Base-by-base conservation (phyloP, 2,888 invertebrate species). In the Parnassius orleans region DNA sequence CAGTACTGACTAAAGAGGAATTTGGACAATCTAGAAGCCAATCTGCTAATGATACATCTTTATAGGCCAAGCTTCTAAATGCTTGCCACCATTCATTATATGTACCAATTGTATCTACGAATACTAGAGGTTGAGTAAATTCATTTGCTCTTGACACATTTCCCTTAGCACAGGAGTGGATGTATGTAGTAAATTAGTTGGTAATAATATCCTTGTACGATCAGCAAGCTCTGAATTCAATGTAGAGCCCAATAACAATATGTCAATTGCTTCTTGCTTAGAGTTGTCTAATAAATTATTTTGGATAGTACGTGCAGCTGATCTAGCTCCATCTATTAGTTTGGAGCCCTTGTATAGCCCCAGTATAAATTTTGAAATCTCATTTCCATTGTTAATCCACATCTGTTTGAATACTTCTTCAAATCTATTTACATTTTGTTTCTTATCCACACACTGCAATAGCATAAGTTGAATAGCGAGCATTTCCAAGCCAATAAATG, bases 11-110 rank as follows among this genome's bases (percentile, higher is more conserved):
- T 66, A 92, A 76, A 61, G 89, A 75, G 57, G 87, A 87, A 66
- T 94, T 93, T 60, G 95, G 95, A 53, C 96, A 95, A 84, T 98
- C 98, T 53, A 98, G 86, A 41, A 99, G 88, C 98, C 98, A 98
- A 86, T 98, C 97, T 12, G 96, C 93, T 47, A 98, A 85, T 1
- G 97, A 95, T 0, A 96, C 93, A 82, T 97, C 96, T 85, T 98
- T 98, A 81, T 97, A 98, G 42, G 97, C 99, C 60, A 99, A 95
- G 84, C 98, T 98, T 70, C 98, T 94, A 78, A 99, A 87, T 99
- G 98, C 87, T 98, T 99, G 3, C 99, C 99, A 50, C 99, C 99
- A 87, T 99, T 99, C 0, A 87, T 99, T 99, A 91, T 99, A 99
- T 0, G 99, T 99, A 14, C 98, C 99, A 60, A 98, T 95, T 57